Percentiles rank a stretch among this genome's conserved stretches.
phyloP scores from a whole-genome alignment of 2,797 vertebrate species.

The Ara ararauna region DNA sequence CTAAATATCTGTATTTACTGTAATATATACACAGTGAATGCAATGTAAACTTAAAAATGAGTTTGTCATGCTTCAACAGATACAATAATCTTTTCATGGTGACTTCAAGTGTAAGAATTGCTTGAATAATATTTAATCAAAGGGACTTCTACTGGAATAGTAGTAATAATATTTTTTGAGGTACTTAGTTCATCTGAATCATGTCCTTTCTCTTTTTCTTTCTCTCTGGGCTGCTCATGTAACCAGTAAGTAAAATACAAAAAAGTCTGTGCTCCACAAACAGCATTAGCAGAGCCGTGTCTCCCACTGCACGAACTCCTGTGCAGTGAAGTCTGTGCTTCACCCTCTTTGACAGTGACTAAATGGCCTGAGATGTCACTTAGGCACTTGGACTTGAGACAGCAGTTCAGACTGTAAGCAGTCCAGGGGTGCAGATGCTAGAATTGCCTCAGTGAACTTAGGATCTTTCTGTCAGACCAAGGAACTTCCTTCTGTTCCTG shows the following conservation, averaged over 20 bases:
- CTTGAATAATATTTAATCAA: slow-evolving; percentile 6
- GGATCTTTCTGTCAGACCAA: background rate
- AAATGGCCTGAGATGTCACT: background rate
- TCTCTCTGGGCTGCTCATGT: background rate
- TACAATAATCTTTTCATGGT: background rate
- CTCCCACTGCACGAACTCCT: background rate
- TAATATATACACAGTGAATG: background rate
- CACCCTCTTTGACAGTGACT: background rate
- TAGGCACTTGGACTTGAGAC: background rate
- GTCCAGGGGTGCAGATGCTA: background rate
- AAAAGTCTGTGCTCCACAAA: background rate
- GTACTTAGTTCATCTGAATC: background rate
- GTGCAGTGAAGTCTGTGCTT: background rate
- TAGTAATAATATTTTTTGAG: background rate
- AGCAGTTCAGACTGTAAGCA: background rate
- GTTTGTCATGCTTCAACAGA: background rate
- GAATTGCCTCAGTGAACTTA: background rate
- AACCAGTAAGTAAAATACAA: background rate
- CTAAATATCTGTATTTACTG: background rate
- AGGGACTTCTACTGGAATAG: background rate
- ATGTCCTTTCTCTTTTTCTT: background rate
- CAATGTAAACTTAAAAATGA: background rate
- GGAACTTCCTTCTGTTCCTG: background rate
- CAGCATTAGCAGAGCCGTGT: background rate
- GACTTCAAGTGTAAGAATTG: background rate